Base-by-base conservation (phyloP, 2,113 vertebrate genomes). In the Mesembrinibis cayennensis region DNA sequence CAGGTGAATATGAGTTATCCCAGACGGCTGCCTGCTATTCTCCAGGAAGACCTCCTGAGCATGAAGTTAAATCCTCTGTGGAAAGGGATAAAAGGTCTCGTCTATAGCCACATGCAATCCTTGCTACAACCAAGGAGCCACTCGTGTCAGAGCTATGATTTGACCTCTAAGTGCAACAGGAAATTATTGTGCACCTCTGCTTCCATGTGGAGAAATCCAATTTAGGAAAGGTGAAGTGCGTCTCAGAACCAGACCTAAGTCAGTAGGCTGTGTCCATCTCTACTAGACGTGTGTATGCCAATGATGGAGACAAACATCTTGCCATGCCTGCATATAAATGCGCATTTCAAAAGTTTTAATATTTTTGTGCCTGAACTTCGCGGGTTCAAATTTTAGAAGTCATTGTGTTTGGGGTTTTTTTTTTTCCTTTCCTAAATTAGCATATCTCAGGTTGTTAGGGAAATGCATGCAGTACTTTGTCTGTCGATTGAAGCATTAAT, bases 371-470 rank as follows among this genome's bases (percentile, higher is more conserved):
- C 72, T 87, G 50, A 90, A 91, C 55, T 89, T 77, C 50, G 84
- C 20, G 4, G 25, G 63, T 94, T 78, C 80, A 89, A 36, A 66
- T 92, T 84, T 84, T 71, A 74, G 69, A 96, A 94, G 83, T 89
- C 69, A 42, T 74, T 82, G 80, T 92, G 83, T 96, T 87, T 79
- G 49, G 56, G 61, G 4, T 2, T 19, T 78, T 47, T 11, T 56
- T 61, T 40, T 76, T 20, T 26, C 9, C 29, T 63, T 29, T 49
- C n/a, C 55, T 49, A 26, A 77, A 95, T 96, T 93, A 91, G 61
- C 93, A 82, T 93, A 89, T 93, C 87, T 90, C 70, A 29, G 73
- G 52, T 82, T 93, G 91, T 93, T 93, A 96, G 53, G 52, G 84
- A 93, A 67, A 82, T 82, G 87, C 73, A 79, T 15, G 4, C 73